Conservation (phyloP, 2,888 invertebrate genomes). For the Plusia festucae region DNA sequence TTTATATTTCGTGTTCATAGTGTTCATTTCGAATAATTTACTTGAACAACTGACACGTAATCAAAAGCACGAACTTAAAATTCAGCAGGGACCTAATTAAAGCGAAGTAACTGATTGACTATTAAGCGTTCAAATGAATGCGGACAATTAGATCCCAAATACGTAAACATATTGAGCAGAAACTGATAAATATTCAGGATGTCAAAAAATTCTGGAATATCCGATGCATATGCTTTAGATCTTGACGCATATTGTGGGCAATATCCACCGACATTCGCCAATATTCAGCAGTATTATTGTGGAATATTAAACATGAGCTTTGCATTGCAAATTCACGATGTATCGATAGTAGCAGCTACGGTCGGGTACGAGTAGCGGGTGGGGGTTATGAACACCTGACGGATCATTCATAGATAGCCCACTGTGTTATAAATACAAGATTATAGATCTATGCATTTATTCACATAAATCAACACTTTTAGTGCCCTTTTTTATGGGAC, state of each 20-base stretch:
- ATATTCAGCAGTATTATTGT: constrained; percentile 22
- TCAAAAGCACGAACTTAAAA: not conserved
- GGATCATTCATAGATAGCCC: not conserved
- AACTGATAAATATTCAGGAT: not conserved
- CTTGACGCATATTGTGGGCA: constrained; percentile 3
- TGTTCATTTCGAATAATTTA: no score
- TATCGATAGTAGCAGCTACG: not conserved
- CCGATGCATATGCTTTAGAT: constrained; percentile 1
- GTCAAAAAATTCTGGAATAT: not conserved
- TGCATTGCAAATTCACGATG: constrained; percentile 30
- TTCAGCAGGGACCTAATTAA: not conserved
- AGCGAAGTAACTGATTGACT: not conserved
- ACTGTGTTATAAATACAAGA: constrained; percentile 3
- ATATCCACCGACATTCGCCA: constrained; percentile 13
- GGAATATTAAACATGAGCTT: constrained; percentile 13
- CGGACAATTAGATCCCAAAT: not conserved
- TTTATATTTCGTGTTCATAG: no score
- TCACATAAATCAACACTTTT: constrained; percentile 3
- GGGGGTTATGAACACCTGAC: constrained; percentile 2
- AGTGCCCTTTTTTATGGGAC: not conserved
- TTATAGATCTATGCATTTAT: constrained; percentile 1
- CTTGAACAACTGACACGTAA: not conserved
- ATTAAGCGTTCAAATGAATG: not conserved
- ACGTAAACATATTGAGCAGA: not conserved
- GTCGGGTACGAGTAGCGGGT: not conserved